Percentiles rank a stretch among this genome's conserved stretches.
Evolutionary conservation across 2,113 vertebrate genomes (phyloP).

Genomic region (Platichthys flesus): DNA sequence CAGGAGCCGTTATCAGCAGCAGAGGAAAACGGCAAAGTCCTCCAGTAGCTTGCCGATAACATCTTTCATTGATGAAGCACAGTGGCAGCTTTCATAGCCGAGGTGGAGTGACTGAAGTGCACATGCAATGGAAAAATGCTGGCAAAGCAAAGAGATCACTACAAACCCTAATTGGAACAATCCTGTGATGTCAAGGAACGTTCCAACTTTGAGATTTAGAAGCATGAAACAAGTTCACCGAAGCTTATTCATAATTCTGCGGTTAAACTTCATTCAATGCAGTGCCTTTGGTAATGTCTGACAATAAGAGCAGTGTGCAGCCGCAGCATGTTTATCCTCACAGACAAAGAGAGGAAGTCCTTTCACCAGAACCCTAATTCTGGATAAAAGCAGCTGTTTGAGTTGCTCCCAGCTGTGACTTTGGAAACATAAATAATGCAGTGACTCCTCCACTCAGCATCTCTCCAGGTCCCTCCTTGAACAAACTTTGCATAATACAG

Average conservation of each 20-base stretch:
- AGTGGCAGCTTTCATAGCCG: background rate
- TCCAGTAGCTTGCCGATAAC: slow-evolving; percentile 4
- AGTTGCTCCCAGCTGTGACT: slow-evolving; percentile 19
- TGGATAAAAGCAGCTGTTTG: slow-evolving; percentile 43
- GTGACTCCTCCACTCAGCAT: slow-evolving; percentile 18
- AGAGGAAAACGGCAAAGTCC: slow-evolving; percentile 5
- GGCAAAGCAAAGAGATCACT: background rate
- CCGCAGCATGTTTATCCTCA: slow-evolving; percentile 17
- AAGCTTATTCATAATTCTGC: background rate
- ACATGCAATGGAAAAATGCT: background rate
- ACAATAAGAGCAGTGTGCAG: background rate
- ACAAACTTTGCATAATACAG: slow-evolving; percentile 64
- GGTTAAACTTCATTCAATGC: background rate
- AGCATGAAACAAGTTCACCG: background rate
- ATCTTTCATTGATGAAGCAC: slow-evolving; percentile 27
- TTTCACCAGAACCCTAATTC: slow-evolving; percentile 37
- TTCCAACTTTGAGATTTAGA: slow-evolving; percentile 9
- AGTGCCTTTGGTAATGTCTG: background rate
- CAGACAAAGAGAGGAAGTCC: slow-evolving; percentile 34
- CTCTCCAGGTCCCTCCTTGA: slow-evolving; percentile 47
- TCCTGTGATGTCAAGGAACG: background rate
- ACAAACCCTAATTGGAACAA: background rate
- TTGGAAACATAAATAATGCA: slow-evolving; percentile 56
- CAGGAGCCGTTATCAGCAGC: slow-evolving; percentile 35
- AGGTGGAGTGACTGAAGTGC: background rate